Conservation (phyloP, 2,888 invertebrate genomes). For the Zele albiditarsus region DNA sequence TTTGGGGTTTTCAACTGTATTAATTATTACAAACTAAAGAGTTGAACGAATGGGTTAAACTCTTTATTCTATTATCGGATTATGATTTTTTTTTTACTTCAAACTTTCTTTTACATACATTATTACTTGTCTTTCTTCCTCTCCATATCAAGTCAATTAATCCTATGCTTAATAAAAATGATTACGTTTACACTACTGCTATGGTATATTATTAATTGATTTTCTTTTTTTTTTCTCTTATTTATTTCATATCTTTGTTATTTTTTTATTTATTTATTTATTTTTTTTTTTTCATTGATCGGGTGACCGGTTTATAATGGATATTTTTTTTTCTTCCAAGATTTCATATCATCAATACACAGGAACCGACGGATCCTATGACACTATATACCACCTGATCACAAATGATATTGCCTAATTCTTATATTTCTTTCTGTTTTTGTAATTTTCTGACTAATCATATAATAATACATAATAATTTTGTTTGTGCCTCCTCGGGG, state of each 20-base stretch:
- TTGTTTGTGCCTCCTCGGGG: not conserved
- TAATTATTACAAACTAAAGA: slow-evolving; percentile 2
- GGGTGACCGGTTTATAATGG: slow-evolving; percentile 6
- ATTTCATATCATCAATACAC: not conserved
- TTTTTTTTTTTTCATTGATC: slow-evolving; percentile 2
- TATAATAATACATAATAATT: slow-evolving; percentile 2
- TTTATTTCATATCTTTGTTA: not conserved
- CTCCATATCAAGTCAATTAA: slow-evolving; percentile 46
- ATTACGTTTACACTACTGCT: slow-evolving; percentile 56
- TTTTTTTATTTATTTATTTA: not conserved
- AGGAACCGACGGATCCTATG: slow-evolving; percentile 8
- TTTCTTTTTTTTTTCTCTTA: slow-evolving; percentile 26
- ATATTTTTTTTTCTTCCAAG: not conserved
- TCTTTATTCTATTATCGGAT: slow-evolving; percentile 12
- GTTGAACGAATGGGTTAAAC: not conserved
- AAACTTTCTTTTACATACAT: slow-evolving; percentile 6
- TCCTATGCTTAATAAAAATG: slow-evolving; percentile 63
- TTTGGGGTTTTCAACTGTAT: not conserved
- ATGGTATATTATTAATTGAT: slow-evolving; percentile 37
- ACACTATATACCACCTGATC: not conserved
- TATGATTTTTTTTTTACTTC: not conserved
- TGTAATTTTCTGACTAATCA: not conserved
- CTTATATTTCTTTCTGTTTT: not conserved
- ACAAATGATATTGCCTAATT: not conserved
- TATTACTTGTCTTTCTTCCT: slow-evolving; percentile 31